Evolutionary conservation across 2,888 invertebrate genomes (phyloP).

Genomic region (Papilio protenor): DNA sequence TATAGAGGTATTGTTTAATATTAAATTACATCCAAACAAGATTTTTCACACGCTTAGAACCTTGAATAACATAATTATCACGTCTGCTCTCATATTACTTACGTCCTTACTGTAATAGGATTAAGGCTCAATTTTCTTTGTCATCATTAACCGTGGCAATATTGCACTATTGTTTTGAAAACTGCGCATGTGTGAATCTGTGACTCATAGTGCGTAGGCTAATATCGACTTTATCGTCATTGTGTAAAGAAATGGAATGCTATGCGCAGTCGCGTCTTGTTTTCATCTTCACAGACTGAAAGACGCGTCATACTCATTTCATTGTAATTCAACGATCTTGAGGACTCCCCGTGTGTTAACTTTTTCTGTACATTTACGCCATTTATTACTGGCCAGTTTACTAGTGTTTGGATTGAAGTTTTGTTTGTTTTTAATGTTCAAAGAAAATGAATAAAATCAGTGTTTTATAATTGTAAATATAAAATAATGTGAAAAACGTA

Average conservation of each 20-base stretch:
- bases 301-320: background rate
- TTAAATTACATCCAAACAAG: background rate
- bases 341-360: constrained; percentile 3
- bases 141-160: background rate
- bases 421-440: background rate
- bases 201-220: background rate
- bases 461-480: background rate
- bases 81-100: background rate
- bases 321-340: constrained; percentile 1
- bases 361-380: background rate
- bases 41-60: constrained; percentile 7
- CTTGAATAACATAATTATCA: constrained; percentile 1
- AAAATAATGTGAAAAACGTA: background rate
- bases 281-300: background rate
- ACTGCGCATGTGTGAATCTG: constrained; percentile 8
- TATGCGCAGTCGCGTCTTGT: background rate
- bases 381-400: constrained; percentile 1
- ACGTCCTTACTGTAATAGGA: background rate
- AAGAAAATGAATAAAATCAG: background rate
- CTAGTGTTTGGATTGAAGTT: background rate
- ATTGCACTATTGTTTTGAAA: constrained; percentile 6
- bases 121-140: constrained; percentile 3
- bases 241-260: background rate
- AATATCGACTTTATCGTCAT: constrained; percentile 1
- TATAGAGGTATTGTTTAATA: background rate